These are phyloP conservation scores for Chlorodrepanis virens DNA, from an alignment of 2,113 vertebrate genomes.

Conservation along the genomic window DNA sequence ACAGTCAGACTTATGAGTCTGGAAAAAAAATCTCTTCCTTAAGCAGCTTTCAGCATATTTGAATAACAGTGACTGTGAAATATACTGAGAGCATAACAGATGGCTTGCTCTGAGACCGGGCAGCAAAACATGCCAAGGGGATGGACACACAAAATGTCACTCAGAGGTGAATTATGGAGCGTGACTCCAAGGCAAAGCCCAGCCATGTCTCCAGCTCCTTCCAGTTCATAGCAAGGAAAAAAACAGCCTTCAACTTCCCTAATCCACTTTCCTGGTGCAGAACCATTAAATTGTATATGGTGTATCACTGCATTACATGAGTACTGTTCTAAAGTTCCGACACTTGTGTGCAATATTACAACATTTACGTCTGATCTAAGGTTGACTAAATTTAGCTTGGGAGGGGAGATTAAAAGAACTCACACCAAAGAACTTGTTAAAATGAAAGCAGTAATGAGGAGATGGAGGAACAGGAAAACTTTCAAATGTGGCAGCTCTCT, in stretches of 20 bases:
- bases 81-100: background rate
- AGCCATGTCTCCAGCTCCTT: background rate
- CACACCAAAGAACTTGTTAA: background rate
- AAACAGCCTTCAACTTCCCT: background rate
- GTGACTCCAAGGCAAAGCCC: background rate
- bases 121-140: background rate
- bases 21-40: background rate
- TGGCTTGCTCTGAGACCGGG: background rate
- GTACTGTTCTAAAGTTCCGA: background rate
- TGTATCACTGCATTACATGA: background rate
- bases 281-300: background rate
- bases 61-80: slow-evolving; percentile 17
- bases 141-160: background rate
- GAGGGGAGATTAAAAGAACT: background rate
- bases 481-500: background rate
- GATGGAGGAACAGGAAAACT: background rate
- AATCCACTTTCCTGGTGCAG: background rate
- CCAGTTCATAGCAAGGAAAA: background rate
- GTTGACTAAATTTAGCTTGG: background rate
- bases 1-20: background rate
- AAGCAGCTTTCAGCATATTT: slow-evolving; percentile 11
- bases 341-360: background rate
- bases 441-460: background rate
- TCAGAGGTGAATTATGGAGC: background rate
- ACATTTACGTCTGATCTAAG: background rate